Evolutionary conservation across 2,797 vertebrate genomes (phyloP).

Genomic region (Potorous gilbertii): DNA sequence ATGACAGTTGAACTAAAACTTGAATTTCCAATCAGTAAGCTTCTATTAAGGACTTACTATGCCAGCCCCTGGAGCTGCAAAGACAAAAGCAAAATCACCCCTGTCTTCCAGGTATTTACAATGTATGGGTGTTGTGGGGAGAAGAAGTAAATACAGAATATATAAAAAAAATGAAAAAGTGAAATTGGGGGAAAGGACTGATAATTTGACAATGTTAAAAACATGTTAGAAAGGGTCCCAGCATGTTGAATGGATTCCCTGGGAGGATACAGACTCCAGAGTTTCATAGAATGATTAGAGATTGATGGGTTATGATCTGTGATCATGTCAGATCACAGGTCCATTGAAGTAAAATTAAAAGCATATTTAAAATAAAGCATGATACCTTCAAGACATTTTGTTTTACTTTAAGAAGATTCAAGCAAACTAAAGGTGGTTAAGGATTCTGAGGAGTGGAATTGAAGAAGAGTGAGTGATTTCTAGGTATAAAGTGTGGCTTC

Average conservation of each 20-base stretch:
- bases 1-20: neutral
- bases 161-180: neutral
- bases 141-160: neutral
- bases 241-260: neutral
- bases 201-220: neutral
- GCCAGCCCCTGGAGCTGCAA: neutral
- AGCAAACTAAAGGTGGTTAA: neutral
- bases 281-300: neutral
- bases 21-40: neutral
- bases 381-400: neutral
- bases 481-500: neutral
- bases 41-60: neutral
- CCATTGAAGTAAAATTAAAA: neutral
- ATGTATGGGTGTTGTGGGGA: neutral
- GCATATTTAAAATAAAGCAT: neutral
- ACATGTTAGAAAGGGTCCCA: neutral
- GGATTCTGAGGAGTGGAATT: neutral
- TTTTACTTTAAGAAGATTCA: neutral
- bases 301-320: neutral
- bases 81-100: neutral
- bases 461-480: neutral
- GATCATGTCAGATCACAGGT: neutral
- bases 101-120: neutral
- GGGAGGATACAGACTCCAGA: neutral
- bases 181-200: neutral